These are phyloP conservation scores for Gobio occitaniae DNA, from an alignment of 2,797 vertebrate species.

Conservation along the genomic window DNA sequence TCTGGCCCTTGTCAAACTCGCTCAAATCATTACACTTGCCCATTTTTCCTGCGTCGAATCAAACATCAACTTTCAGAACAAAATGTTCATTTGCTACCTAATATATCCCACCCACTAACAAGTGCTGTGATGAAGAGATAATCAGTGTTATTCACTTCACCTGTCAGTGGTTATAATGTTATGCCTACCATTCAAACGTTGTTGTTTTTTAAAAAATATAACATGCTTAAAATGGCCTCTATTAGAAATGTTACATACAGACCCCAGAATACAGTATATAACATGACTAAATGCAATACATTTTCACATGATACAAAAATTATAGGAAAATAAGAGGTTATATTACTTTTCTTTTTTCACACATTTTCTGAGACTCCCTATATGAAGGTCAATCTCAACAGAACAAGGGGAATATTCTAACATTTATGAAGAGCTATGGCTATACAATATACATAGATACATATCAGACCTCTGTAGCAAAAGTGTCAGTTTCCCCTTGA, in stretches of 20 bases:
- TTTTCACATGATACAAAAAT: neutral
- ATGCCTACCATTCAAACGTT: too few relatives aligned
- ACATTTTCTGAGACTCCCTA: neutral
- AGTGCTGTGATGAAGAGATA: too few relatives aligned
- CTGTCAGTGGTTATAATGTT: too few relatives aligned
- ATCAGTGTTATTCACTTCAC: too few relatives aligned
- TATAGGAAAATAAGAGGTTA: neutral
- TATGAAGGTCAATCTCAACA: constrained; percentile 2
- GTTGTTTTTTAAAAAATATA: too few relatives aligned
- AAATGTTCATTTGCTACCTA: too few relatives aligned
- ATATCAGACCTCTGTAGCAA: neutral
- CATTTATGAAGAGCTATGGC: neutral
- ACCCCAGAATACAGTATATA: neutral
- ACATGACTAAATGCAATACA: neutral
- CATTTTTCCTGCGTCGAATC: too few relatives aligned
- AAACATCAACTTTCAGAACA: too few relatives aligned
- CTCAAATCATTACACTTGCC: too few relatives aligned
- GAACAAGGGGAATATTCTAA: neutral
- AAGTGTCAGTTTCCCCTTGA: neutral
- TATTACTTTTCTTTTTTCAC: neutral
- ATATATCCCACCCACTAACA: too few relatives aligned
- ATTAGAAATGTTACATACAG: neutral
- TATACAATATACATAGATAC: neutral
- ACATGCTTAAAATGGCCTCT: too few relatives aligned
- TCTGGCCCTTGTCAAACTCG: too few relatives aligned